Conservation (phyloP, 2,888 invertebrate genomes). For the Ophion ellenae region DNA sequence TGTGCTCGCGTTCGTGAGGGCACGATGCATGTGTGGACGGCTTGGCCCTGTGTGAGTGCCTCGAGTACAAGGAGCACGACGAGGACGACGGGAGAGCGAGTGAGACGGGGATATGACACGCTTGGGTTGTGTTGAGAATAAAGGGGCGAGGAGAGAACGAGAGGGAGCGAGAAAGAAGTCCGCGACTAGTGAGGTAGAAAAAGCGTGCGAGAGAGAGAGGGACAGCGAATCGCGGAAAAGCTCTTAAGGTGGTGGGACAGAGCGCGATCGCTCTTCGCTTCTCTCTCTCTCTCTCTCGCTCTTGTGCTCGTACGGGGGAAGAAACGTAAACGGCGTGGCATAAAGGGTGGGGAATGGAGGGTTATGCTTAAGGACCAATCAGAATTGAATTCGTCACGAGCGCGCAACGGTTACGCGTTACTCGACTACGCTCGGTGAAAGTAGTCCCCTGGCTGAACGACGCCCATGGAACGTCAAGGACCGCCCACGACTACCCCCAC, state of each 20-base stretch:
- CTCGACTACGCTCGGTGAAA: slow-evolving; percentile 81
- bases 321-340: slow-evolving; percentile 65
- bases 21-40: neutral
- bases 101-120: slow-evolving; percentile 1
- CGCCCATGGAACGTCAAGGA: slow-evolving; percentile 79
- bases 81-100: slow-evolving; percentile 42
- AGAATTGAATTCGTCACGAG: slow-evolving; percentile 87
- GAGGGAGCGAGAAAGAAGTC: slow-evolving; percentile 31
- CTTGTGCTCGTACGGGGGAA: slow-evolving; percentile 66
- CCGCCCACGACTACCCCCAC: slow-evolving; percentile 78
- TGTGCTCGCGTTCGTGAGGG: neutral
- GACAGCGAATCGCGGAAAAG: slow-evolving; percentile 58
- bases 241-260: slow-evolving; percentile 62
- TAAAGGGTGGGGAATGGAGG: slow-evolving; percentile 79
- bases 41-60: slow-evolving; percentile 17
- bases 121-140: slow-evolving; percentile 18
- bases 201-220: slow-evolving; percentile 29
- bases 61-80: slow-evolving; percentile 30
- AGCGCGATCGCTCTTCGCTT: slow-evolving; percentile 22
- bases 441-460: slow-evolving; percentile 80
- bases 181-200: slow-evolving; percentile 42
- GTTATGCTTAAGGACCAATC: slow-evolving; percentile 86
- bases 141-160: slow-evolving; percentile 32
- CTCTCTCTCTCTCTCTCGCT: slow-evolving; percentile 23
- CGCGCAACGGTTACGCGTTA: slow-evolving; percentile 76